Evolutionary conservation across 2,797 vertebrate genomes (phyloP), one percentile per base, ranked within the genome.

Genomic region (Decapterus maruadsi): DNA sequence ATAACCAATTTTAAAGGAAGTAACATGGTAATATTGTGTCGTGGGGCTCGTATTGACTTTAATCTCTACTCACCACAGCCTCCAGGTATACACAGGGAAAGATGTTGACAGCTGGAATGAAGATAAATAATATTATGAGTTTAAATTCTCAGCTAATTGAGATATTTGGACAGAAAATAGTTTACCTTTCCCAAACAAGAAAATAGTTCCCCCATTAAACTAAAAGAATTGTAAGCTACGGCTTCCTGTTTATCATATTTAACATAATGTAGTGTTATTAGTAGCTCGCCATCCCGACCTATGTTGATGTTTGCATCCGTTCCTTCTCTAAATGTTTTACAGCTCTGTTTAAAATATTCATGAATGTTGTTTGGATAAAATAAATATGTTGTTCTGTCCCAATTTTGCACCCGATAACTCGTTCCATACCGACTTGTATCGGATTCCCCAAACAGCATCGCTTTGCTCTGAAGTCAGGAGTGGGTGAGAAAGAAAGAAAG

Each of bases 391-490:
- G 7, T 40, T 54, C 34, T 16, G 57, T 38, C 42, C 38, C 31
- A 66, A 26, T 58, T 57, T 68, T 40, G 10, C 43, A 34, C 20
- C 38, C 34, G 68, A 26, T 65, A 57, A 61, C 72, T 29, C 53
- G 55, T 73, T 77, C 73, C 63, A 65, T 8, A 65, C 19, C 36
- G 38, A 20, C 53, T 51, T 60, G 46, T 57, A 22, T 75, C 53
- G 26, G 43, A 62, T 71, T 75, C 26, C 31, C 69, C 57, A 31
- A 56, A 62, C 72, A 73, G 72, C 70, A 34, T 60, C 56, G 53
- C 50, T 34, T 20, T 48, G 20, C 38, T 43, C 40, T 31, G 20
- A 53, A 46, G 45, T 43, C 17, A 38, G 42, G n/a, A 51, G 79
- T 58, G 68, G 38, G 38, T 29, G 48, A 50, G 59, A 1, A n/a